Conservation (phyloP, 2,888 invertebrate genomes). For the Limenitis camilla region DNA sequence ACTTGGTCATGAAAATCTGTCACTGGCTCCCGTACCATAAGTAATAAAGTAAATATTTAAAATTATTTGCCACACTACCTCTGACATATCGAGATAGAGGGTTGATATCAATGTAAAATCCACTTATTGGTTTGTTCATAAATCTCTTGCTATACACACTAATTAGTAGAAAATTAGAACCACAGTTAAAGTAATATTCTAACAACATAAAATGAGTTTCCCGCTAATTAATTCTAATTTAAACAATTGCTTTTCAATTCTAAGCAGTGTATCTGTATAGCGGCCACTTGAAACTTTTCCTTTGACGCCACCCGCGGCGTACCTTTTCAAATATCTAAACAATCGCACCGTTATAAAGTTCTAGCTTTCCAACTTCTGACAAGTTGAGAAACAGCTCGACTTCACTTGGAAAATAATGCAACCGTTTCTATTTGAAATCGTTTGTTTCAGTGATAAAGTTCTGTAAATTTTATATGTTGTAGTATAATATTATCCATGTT, state of each 20-base stretch:
- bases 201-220: conserved; percentile 14
- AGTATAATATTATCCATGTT: too few relatives aligned
- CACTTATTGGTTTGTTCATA: too few relatives aligned
- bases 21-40: too few relatives aligned
- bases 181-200: background rate
- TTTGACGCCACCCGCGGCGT: conserved; percentile 42
- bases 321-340: conserved; percentile 42
- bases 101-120: too few relatives aligned
- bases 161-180: too few relatives aligned
- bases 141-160: too few relatives aligned
- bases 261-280: conserved; percentile 44
- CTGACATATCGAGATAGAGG: too few relatives aligned
- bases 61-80: too few relatives aligned
- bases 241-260: conserved; percentile 37
- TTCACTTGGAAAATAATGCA: conserved; percentile 30
- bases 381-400: conserved; percentile 35
- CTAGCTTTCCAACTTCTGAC: conserved; percentile 35
- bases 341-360: conserved; percentile 44
- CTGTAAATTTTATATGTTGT: too few relatives aligned
- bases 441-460: too few relatives aligned
- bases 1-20: too few relatives aligned
- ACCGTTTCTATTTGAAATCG: conserved; percentile 12
- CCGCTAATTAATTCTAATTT: conserved; percentile 29
- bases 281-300: conserved; percentile 54
- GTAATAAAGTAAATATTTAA: too few relatives aligned